A percentile compares a stretch with the other conserved stretches of the same genome.
Conservation (phyloP, 1,140 invertebrate species). For the Pomacea maculata region DNA sequence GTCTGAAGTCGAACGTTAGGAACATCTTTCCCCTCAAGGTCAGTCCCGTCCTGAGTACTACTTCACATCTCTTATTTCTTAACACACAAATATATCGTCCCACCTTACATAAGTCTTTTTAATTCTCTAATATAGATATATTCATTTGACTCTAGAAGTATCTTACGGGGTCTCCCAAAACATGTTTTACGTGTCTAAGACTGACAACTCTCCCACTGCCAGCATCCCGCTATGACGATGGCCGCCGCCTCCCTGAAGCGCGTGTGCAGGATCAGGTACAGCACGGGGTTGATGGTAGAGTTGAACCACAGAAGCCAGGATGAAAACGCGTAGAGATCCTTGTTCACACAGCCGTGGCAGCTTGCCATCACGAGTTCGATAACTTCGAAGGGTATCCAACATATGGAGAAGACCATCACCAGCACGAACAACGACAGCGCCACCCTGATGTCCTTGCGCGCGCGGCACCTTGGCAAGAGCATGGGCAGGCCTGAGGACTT, state of each 20-base stretch:
- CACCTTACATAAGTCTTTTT: too few species aligned
- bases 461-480: not conserved
- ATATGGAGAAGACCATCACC: conserved; percentile 32
- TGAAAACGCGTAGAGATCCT: conserved; percentile 25
- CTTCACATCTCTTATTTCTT: too few species aligned
- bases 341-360: conserved; percentile 26
- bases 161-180: too few species aligned
- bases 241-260: conserved; percentile 29
- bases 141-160: too few species aligned
- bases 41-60: too few species aligned
- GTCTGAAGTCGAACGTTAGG: too few species aligned
- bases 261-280: conserved; percentile 37
- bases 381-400: conserved; percentile 40
- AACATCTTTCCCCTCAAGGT: too few species aligned
- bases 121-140: too few species aligned
- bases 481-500: not conserved
- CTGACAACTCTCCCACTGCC: too few species aligned
- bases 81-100: too few species aligned
- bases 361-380: conserved; percentile 23
- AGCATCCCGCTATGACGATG: too few species aligned
- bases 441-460: conserved; percentile 25
- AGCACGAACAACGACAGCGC: conserved; percentile 36
- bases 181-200: too few species aligned
- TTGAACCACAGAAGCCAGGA: conserved; percentile 42
- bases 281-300: conserved; percentile 38